phyloP scores from a whole-genome alignment of 2,113 vertebrate species.

The Colius striatus region DNA sequence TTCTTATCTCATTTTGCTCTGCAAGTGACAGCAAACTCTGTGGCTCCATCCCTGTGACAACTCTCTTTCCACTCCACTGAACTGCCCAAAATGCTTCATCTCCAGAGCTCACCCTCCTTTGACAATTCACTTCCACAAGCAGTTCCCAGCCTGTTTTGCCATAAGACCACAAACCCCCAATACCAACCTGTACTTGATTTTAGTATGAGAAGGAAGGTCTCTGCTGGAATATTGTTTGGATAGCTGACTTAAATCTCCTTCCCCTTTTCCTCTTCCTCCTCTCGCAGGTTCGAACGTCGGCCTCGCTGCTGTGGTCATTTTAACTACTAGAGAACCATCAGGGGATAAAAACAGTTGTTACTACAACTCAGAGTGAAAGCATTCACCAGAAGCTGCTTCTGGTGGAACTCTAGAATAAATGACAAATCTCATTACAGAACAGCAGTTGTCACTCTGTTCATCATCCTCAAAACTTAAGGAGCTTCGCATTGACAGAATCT shows the following conservation, averaged over 20 bases:
- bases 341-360: background rate
- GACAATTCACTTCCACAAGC: background rate
- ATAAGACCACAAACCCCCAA: background rate
- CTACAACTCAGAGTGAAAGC: background rate
- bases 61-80: background rate
- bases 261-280: conserved; percentile 96
- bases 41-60: background rate
- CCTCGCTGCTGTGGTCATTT: conserved; percentile 96
- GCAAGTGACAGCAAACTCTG: background rate
- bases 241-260: conserved; percentile 94
- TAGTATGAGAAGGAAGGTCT: conserved; percentile 96
- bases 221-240: conserved; percentile 97
- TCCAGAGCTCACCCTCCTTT: background rate
- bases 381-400: background rate
- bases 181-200: conserved; percentile 94
- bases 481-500: background rate
- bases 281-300: conserved; percentile 97
- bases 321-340: conserved; percentile 38
- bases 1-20: background rate
- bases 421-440: background rate
- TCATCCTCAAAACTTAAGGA: background rate
- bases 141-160: background rate
- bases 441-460: background rate
- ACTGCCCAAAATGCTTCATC: background rate
- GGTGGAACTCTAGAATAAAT: background rate